Evolutionary conservation across 1,140 invertebrate genomes (phyloP).

Genomic region (Steinernema khuongi): DNA sequence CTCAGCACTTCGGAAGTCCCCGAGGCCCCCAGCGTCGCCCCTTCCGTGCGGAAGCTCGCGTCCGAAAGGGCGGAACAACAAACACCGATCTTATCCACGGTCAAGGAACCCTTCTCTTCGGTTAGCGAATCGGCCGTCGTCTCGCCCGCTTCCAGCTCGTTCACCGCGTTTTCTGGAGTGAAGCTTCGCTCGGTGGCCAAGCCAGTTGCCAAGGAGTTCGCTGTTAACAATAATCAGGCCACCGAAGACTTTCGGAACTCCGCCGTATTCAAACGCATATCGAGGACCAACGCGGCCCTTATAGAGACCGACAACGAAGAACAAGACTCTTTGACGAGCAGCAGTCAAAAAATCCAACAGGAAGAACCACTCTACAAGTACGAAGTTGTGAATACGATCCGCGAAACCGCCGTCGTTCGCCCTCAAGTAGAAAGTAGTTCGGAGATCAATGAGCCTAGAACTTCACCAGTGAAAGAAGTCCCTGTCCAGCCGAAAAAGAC

Average conservation of each 20-base stretch:
- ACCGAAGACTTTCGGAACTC: conserved; percentile 7
- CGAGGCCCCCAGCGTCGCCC: background rate
- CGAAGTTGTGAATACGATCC: background rate
- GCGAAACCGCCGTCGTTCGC: background rate
- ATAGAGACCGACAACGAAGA: background rate
- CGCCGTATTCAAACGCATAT: background rate
- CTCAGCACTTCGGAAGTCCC: background rate
- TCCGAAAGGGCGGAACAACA: background rate
- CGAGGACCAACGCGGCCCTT: background rate
- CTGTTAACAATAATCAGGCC: background rate
- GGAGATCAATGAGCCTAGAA: background rate
- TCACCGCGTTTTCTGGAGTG: background rate
- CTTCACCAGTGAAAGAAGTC: background rate
- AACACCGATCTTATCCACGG: background rate
- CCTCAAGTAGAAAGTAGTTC: background rate
- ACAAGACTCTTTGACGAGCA: background rate
- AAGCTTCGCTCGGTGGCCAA: background rate
- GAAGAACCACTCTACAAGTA: conserved; percentile 1
- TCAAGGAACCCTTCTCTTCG: background rate
- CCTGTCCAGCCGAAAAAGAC: background rate
- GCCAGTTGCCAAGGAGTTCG: background rate
- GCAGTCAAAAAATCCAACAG: background rate
- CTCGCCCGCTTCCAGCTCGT: background rate
- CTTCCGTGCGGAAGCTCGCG: background rate
- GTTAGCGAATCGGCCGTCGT: background rate